Conservation (phyloP, 2,888 invertebrate genomes). For the Orgyia antiqua region DNA sequence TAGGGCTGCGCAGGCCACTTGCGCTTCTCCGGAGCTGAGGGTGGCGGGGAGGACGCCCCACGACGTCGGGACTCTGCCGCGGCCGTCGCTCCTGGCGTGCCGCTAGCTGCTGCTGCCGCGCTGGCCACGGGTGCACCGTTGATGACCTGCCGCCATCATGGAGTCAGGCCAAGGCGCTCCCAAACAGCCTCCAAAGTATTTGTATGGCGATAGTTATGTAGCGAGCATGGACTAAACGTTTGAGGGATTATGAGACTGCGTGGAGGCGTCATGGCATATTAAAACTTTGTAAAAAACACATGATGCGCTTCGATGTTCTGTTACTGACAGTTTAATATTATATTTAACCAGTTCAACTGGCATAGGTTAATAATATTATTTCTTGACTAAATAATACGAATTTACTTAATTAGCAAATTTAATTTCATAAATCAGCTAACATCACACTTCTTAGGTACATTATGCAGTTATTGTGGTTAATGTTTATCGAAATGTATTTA, state of each 20-base stretch:
- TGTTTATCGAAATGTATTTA: too few relatives aligned
- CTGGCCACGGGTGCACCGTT: slow-evolving; percentile 51
- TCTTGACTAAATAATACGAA: too few relatives aligned
- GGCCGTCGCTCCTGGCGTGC: slow-evolving; percentile 26
- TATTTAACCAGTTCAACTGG: too few relatives aligned
- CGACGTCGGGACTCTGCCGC: slow-evolving; percentile 56
- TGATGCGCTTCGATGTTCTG: too few relatives aligned
- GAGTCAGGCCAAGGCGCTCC: slow-evolving; percentile 13
- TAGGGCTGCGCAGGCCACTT: slow-evolving; percentile 80
- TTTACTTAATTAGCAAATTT: too few relatives aligned
- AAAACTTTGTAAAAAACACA: too few relatives aligned
- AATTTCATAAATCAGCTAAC: too few relatives aligned
- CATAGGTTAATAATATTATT: too few relatives aligned
- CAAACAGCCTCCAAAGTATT: slow-evolving; percentile 44
- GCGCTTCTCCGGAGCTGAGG: slow-evolving; percentile 82
- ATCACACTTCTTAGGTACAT: too few relatives aligned
- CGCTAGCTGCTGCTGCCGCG: slow-evolving; percentile 32
- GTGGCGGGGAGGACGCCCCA: slow-evolving; percentile 68
- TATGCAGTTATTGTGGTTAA: too few relatives aligned
- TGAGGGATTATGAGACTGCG: slow-evolving; percentile 7
- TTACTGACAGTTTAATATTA: too few relatives aligned
- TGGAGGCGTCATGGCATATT: slow-evolving; percentile 8
- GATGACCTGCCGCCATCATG: slow-evolving; percentile 53
- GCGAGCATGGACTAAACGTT: slow-evolving; percentile 1
- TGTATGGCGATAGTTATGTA: slow-evolving; percentile 21